Evolutionary conservation across 2,888 invertebrate species (phyloP), one percentile per base, ranked within the genome.

Genomic region (Agrochola circellaris): DNA sequence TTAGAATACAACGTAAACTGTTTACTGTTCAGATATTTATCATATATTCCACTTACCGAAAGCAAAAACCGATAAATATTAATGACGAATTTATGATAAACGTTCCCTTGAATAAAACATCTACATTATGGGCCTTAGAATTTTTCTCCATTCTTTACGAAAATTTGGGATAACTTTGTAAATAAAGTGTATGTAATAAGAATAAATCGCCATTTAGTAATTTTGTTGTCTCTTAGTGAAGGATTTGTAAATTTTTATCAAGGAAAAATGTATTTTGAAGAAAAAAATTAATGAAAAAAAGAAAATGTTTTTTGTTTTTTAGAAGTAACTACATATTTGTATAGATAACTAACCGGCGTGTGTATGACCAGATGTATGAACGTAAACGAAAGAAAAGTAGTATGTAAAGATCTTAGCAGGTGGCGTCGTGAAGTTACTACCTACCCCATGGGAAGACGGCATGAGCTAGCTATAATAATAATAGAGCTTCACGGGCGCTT

Each of bases 11-110:
- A 72, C 30, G 11, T 45, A 72, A 69, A 73, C 38, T 56, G 72
- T 70, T 79, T 61, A 69, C 62, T 23, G 54, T 64, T 68, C 34
- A 68, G n/a, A 62, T 60, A 77, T 71, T 65, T 71, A 75, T 48
- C 42, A 73, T 54, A 42, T 56, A 73, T 72, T 70, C 38, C 38
- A 58, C 20, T 72, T 60, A 60, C 60, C 26, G 23, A 69, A 83
- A 84, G 73, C 66, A 83, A 77, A 74, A 77, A 62, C 71, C 38
- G 26, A 75, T 83, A 73, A 84, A 84, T 86, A 84, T 73, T 83
- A 71, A 83, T 74, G 72, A 69, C 51, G 17, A 66, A 62, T 42
- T 85, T 73, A 73, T 71, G 72, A 56, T 82, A 73, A 85, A 73
- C 71, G 30, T 70, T 54, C 38, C 1, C 3, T 6, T 85, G 83